These are phyloP conservation scores for Colinus virginianus DNA, from an alignment of 2,113 vertebrate species.

Conservation along the genomic window DNA sequence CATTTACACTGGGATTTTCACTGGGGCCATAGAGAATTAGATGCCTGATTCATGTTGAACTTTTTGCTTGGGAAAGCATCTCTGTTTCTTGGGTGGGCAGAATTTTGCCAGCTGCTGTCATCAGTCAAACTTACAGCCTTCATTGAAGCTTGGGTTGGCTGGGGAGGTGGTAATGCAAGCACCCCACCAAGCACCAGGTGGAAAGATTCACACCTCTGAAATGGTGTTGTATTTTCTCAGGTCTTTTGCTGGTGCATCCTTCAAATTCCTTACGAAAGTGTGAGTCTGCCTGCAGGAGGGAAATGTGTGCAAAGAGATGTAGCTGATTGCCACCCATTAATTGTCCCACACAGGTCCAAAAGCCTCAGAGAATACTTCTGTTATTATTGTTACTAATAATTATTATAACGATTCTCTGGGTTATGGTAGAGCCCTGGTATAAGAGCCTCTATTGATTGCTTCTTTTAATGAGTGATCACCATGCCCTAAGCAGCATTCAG, in stretches of 20 bases:
- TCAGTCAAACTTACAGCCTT: slow-evolving; percentile 50
- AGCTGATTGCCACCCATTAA: not conserved
- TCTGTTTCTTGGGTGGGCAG: slow-evolving; percentile 27
- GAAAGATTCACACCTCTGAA: slow-evolving; percentile 35
- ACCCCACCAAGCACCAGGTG: not conserved
- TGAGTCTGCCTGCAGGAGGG: slow-evolving; percentile 1
- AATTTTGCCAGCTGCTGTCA: slow-evolving; percentile 57
- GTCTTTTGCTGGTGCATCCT: slow-evolving; percentile 49
- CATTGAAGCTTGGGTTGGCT: not conserved
- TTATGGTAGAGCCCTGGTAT: not conserved
- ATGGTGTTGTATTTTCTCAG: slow-evolving; percentile 60
- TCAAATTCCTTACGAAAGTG: not conserved
- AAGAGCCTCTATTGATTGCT: not conserved
- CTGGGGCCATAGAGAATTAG: not conserved
- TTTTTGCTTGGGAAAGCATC: not conserved
- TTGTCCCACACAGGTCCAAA: not conserved
- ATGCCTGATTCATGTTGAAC: not conserved
- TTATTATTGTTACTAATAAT: not conserved
- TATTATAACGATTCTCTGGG: not conserved
- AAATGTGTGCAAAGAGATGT: not conserved
- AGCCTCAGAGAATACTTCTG: not conserved
- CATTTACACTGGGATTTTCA: not conserved
- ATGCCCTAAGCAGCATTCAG: not conserved
- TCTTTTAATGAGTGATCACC: not conserved
- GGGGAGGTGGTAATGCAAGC: not conserved